Evolutionary conservation across 2,797 vertebrate genomes (phyloP), one percentile per base, ranked within the genome.

Genomic region (Accipiter fasciatus): DNA sequence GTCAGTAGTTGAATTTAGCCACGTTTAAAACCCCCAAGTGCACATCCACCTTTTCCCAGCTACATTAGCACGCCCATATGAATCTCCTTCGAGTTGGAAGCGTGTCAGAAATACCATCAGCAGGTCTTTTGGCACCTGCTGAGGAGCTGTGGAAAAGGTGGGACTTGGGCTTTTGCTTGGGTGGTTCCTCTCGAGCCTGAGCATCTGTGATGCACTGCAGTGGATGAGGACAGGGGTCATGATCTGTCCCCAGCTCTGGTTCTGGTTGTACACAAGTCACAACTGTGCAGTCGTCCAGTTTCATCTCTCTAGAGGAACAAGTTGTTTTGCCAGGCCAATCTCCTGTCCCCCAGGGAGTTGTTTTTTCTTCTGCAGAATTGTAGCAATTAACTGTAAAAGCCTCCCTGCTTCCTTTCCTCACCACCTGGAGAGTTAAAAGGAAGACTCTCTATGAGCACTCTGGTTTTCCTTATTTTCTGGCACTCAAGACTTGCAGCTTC

Each of bases 51-150:
- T 65, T 71, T 52, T 25, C 42, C 31, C 42, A 61, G 28, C 21
- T 10, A 5, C 17, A 3, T n/a, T 42, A 81, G 13, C 16, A 21
- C 0, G 2, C 26, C 35, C 4, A 2, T 17, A 3, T n/a, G 33
- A 57, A 58, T 54, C 54, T 86, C 11, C 42, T 67, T 28, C 22
- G 73, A n/a, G 29, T 9, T 71, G 61, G 25, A 69, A 64, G 31
- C 0, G 0, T 42, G 19, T 70, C 71, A 66, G 64, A 91, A 75
- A 47, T 55, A 33, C 62, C 54, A 37, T 52, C 1, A 6, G 14
- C 18, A n/a, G 25, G 17, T 49, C 47, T 76, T 81, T n/a, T 69
- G 39, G 31, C 54, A 37, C 17, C 42, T 65, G 37, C 24, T 26
- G 39, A 64, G 31, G 39, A 82, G 12, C 39, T 76, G 50, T 52